These are phyloP conservation scores for Gymnosoma rotundatum DNA, from an alignment of 2,888 invertebrate species.

Conservation along the genomic window DNA sequence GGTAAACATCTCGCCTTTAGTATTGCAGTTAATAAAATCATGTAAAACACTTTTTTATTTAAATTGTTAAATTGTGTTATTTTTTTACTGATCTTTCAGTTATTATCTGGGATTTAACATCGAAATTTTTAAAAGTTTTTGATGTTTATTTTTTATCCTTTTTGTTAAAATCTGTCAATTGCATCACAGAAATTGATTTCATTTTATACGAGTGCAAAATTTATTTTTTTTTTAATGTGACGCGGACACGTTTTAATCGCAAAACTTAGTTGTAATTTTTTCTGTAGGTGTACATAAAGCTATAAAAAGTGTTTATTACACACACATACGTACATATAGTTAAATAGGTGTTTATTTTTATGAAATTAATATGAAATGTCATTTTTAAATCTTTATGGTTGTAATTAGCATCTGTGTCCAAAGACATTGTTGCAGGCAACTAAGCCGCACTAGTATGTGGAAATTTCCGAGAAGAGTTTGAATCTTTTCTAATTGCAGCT, in stretches of 20 bases:
- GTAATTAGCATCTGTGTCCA: too few species aligned
- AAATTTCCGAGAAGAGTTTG: too few species aligned
- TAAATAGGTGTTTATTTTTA: too few species aligned
- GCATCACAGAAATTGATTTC: constrained; percentile 15
- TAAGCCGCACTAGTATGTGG: too few species aligned
- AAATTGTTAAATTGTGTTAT: constrained; percentile 32
- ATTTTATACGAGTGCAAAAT: constrained; percentile 27
- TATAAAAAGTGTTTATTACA: too few species aligned
- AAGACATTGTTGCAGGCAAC: too few species aligned
- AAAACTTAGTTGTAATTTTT: constrained; percentile 52
- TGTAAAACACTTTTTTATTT: constrained; percentile 26
- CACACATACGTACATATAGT: too few species aligned
- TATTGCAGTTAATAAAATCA: constrained; percentile 54
- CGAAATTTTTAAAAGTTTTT: constrained; percentile 10
- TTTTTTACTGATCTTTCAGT: background rate
- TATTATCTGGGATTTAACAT: background rate
- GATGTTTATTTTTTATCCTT: background rate
- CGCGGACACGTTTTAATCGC: constrained; percentile 61
- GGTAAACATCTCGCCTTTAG: constrained; percentile 21
- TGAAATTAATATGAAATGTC: too few species aligned
- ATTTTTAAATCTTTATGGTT: too few species aligned
- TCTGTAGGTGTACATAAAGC: too few species aligned
- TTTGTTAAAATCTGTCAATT: constrained; percentile 36
- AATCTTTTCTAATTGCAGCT: too few species aligned
- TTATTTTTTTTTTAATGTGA: constrained; percentile 58